Base-by-base conservation (phyloP, 2,797 vertebrate genomes). In the Hephaestus fuliginosus region DNA sequence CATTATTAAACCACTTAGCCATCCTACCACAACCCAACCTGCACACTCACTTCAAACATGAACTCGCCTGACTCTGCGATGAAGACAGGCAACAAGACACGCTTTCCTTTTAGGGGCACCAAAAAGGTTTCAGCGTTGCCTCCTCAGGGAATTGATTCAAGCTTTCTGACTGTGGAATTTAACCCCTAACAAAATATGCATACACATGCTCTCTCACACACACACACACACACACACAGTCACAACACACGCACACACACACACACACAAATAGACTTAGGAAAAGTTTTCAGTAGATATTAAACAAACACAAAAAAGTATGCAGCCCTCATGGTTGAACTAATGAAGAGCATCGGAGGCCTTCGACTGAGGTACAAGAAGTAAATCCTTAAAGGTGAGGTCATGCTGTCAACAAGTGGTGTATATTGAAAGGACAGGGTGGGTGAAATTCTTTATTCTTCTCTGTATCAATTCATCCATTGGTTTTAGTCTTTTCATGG, bases 21-120 rank as follows among this genome's bases (percentile, higher is more conserved):
- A 30, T 41, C 39, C 18, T 25, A 52, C 20, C 30, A 49, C 53
- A 56, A 9, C 15, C 63, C 17, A 64, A 73, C 44, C 61, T 30
- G 66, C 44, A 33, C 13, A 30, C 75, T 66, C 22, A 75, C 57
- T 33, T 52, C 73, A 85, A 69, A 62, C 17, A 17, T 30, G 20
- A 64, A 67, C 53, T 56, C 11, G 22, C 18, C 49, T 3, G 15
- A 49, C 36, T 69, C 49, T 52, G 7, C 25, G 12, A 55, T 62
- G 61, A 22, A 30, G 67, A 57, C 55, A 22, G 73, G 28, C 46
- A 78, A 66, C 65, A 49, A 76, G 70, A 87, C 74, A 86, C 7
- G 3, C 89, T 91, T 92, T 92, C 84, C 77, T 86, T 57, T 77
- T 57, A 73, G 84, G 70, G 86, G 84, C 78, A 82, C 85, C 64